Conservation (phyloP, 2,888 invertebrate species). For the Dryobota labecula region DNA sequence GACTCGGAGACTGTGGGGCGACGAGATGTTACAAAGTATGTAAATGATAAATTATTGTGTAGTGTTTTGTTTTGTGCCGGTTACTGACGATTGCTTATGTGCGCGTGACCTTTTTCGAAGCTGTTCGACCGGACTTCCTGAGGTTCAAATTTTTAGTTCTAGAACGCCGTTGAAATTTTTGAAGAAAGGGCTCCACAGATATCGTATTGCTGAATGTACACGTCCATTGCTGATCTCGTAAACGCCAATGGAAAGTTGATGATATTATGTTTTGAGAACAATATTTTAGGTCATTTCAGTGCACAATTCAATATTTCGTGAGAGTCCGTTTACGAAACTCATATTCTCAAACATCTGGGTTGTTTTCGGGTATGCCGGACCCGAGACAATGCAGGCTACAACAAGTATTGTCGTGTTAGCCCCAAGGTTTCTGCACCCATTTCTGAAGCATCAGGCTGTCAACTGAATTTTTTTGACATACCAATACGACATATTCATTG, state of each 20-base stretch:
- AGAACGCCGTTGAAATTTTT: background rate
- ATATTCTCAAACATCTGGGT: background rate
- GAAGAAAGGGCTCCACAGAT: too few relatives aligned
- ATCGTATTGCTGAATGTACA: background rate
- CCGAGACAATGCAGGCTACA: conserved; percentile 3
- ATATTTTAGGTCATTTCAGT: background rate
- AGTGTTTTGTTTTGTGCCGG: conserved; percentile 26
- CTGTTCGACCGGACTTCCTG: background rate
- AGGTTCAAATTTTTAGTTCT: background rate
- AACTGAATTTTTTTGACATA: background rate
- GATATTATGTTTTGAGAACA: background rate
- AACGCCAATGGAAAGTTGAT: background rate
- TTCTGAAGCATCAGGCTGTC: conserved; percentile 10
- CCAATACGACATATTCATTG: conserved; percentile 8
- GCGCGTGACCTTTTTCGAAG: background rate
- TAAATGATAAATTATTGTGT: conserved; percentile 13
- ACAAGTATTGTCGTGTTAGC: conserved; percentile 26
- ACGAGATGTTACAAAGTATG: conserved; percentile 39
- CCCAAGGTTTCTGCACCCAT: background rate
- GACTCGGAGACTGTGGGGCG: conserved; percentile 39
- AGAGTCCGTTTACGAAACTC: background rate
- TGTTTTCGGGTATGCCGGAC: background rate
- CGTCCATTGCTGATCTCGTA: background rate
- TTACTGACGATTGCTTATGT: background rate
- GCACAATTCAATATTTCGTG: background rate